Evolutionary conservation across 2,113 vertebrate genomes (phyloP), one percentile per base, ranked within the genome.

Genomic region (Ancistrus triradiatus): DNA sequence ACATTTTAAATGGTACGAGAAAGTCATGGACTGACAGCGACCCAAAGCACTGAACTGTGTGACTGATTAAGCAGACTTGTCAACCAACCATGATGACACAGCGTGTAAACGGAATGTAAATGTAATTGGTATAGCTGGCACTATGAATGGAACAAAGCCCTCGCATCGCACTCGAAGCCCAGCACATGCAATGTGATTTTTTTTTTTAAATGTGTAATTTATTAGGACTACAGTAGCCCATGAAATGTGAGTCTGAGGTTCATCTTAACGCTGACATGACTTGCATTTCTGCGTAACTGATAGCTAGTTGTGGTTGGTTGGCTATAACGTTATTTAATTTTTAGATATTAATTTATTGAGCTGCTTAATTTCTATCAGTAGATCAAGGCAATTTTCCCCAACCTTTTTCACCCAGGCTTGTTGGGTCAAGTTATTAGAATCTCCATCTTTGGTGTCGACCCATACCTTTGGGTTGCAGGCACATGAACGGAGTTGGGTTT

Each of bases 291-390:
- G 59, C 55, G 61, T 80, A 74, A 76, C 79, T 69, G 59, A 53
- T 52, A 76, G 76, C 55, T 73, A 50, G 62, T 55, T 66, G 77
- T 53, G 61, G 70, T 79, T 53, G 56, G 72, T 80, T 85, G 79
- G 77, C 81, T 85, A 58, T 75, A 85, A 86, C 74, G n/a, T 84
- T 87, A 78, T 88, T 85, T 86, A 82, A 83, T 75, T 74, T 84
- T 83, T 70, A 78, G 80, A 37, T 76, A 66, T 83, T 88, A 86
- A 88, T 88, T 90, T 88, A 88, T 88, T 88, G 63, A 79, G 80
- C 84, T 78, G 62, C 27, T 78, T 79, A 69, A 81, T 80, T 55
- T 80, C 37, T 76, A 69, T 76, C 43, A 62, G 67, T 77, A 70
- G 77, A 71, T 71, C 60, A 49, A 42, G 52, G 31, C 52, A 58